Conservation (phyloP, 2,797 vertebrate species). For the Sebastes kiyomatsui region DNA sequence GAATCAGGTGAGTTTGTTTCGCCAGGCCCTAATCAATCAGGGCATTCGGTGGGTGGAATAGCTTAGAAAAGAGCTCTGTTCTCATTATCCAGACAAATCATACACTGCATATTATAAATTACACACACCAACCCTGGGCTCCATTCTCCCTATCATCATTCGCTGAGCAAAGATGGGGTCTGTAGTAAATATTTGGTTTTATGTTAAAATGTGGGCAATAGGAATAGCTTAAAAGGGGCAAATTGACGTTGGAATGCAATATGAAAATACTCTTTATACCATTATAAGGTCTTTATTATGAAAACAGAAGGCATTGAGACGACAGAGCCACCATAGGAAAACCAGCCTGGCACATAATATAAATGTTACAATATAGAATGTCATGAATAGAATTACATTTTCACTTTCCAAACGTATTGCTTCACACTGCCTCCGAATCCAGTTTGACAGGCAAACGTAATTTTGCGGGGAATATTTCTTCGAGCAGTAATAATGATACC, state of each 20-base stretch:
- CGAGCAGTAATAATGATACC: conserved; percentile 64
- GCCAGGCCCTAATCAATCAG: conserved; percentile 80
- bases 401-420: conserved; percentile 64
- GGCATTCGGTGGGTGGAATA: conserved; percentile 70
- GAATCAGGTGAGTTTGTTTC: conserved; percentile 75
- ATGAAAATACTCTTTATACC: conserved; percentile 47
- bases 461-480: conserved; percentile 56
- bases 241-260: conserved; percentile 35
- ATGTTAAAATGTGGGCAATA: conserved; percentile 46
- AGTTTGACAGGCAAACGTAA: conserved; percentile 65
- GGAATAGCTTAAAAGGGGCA: conserved; percentile 34
- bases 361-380: conserved; percentile 67
- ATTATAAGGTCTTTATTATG: conserved; percentile 60
- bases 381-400: conserved; percentile 80
- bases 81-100: conserved; percentile 83
- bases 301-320: conserved; percentile 61
- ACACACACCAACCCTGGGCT: conserved; percentile 53
- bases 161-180: conserved; percentile 22
- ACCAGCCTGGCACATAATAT: conserved; percentile 59
- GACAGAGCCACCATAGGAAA: conserved; percentile 59
- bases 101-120: conserved; percentile 72
- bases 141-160: conserved; percentile 43
- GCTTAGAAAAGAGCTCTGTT: conserved; percentile 73
- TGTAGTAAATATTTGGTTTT: conserved; percentile 62
- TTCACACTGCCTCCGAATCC: conserved; percentile 59